phyloP scores from a whole-genome alignment of 2,113 vertebrate species.

The Epinephelus fuscoguttatus region DNA sequence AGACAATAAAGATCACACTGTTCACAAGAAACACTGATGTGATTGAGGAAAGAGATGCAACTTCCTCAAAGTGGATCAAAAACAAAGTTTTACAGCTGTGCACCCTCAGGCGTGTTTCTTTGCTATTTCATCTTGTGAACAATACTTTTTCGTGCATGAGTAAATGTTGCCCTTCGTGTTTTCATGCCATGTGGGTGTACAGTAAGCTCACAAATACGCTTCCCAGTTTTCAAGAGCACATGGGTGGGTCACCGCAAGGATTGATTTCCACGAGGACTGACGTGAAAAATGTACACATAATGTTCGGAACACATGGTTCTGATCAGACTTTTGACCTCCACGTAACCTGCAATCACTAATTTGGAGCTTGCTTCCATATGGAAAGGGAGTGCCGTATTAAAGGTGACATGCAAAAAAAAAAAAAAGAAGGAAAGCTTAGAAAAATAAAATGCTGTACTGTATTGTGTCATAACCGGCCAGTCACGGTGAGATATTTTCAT shows the following conservation, averaged over 20 bases:
- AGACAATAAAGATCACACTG: conserved; percentile 45
- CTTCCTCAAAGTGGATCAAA: conserved; percentile 48
- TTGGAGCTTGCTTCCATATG: conserved; percentile 69
- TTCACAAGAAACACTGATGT: conserved; percentile 35
- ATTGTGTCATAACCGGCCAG: conserved; percentile 50
- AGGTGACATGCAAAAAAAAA: conserved; percentile 59
- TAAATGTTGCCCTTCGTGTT: conserved; percentile 6
- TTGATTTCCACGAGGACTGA: conserved; percentile 75
- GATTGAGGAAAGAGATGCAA: conserved; percentile 45
- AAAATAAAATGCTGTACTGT: conserved; percentile 53
- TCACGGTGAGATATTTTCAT: conserved; percentile 45
- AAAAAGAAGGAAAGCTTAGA: conserved; percentile 35
- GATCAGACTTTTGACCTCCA: conserved; percentile 75
- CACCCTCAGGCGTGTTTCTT: background rate
- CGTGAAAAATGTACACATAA: conserved; percentile 67
- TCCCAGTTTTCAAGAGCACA: conserved; percentile 13
- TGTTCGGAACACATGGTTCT: conserved; percentile 73
- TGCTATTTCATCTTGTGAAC: conserved; percentile 8
- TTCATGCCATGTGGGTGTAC: conserved; percentile 7
- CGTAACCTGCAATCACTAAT: conserved; percentile 77
- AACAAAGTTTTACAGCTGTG: conserved; percentile 30
- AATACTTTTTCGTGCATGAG: conserved; percentile 2
- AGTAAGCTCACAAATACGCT: conserved; percentile 34
- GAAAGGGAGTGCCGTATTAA: conserved; percentile 52
- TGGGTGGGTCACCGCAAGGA: conserved; percentile 58